Conservation (phyloP, 1,140 invertebrate species). For the Sinonovacula constricta region DNA sequence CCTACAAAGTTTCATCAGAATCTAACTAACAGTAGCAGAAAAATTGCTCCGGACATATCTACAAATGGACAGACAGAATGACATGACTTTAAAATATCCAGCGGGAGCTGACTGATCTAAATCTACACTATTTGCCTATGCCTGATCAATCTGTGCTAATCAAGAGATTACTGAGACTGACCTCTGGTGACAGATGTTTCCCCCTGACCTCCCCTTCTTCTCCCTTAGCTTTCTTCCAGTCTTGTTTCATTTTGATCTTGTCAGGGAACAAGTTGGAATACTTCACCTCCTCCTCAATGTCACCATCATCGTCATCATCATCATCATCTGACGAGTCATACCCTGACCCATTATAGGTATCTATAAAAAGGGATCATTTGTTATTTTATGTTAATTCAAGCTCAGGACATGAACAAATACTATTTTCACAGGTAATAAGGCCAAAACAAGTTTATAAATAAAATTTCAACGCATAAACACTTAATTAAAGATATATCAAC, state of each 20-base stretch:
- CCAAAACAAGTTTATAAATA: not conserved
- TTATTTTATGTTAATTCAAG: not conserved
- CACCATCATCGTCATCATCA: conserved; percentile 64
- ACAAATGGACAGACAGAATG: too few relatives aligned
- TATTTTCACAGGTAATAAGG: not conserved
- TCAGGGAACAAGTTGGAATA: conserved; percentile 62
- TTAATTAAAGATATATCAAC: not conserved
- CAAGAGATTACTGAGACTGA: too few relatives aligned
- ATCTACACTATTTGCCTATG: too few relatives aligned
- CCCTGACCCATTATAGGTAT: conserved; percentile 62
- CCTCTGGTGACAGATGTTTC: conserved; percentile 59
- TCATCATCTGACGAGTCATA: conserved; percentile 63
- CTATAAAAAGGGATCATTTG: conserved; percentile 30
- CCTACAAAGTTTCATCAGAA: too few relatives aligned
- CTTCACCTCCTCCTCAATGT: conserved; percentile 55
- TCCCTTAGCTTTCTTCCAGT: conserved; percentile 57
- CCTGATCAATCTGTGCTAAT: too few relatives aligned
- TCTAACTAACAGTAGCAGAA: too few relatives aligned
- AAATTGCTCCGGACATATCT: too few relatives aligned
- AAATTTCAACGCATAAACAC: not conserved
- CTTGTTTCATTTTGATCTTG: conserved; percentile 64
- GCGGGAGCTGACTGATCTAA: too few relatives aligned
- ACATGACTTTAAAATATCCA: too few relatives aligned
- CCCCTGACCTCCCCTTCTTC: conserved; percentile 46
- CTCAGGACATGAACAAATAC: not conserved